phyloP scores from a whole-genome alignment of 92 coral and sea anemone genomes.

The Metridium senile region DNA sequence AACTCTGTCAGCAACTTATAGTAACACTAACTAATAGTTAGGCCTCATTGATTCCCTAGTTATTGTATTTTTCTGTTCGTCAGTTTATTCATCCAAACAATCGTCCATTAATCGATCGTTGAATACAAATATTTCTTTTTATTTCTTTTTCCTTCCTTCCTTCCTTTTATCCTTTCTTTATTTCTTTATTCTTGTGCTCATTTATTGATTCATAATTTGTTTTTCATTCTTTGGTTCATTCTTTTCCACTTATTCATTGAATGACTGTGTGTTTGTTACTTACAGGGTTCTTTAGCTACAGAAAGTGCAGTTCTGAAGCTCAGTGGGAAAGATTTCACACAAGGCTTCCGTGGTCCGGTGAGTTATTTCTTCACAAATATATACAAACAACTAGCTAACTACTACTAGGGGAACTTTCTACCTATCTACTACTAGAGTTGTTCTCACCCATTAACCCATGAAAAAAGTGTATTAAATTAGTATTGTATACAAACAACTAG shows the following conservation, averaged over 20 bases:
- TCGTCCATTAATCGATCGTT: not conserved
- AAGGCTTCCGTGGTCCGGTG: conserved; percentile 85
- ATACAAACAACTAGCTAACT: not conserved
- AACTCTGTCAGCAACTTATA: too few species aligned
- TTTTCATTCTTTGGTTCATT: not conserved
- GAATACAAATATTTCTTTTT: not conserved
- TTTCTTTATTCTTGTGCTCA: not conserved
- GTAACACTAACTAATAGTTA: too few species aligned
- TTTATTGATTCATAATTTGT: not conserved
- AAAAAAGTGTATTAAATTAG: too few species aligned
- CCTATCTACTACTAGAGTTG: not conserved
- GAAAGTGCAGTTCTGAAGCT: conserved; percentile 86
- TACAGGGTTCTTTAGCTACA: conserved; percentile 80
- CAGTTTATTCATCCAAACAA: not conserved
- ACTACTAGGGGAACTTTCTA: not conserved
- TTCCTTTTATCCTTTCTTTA: not conserved
- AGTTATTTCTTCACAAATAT: conserved; percentile 9
- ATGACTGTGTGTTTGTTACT: not conserved
- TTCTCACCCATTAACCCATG: too few species aligned
- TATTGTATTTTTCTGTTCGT: not conserved
- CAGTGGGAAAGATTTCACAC: conserved; percentile 70
- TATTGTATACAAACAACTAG: not conserved
- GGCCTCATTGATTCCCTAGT: not conserved
- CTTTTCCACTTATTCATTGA: not conserved
- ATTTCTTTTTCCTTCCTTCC: not conserved